phyloP scores from a whole-genome alignment of 2,888 invertebrate species.

The Lacanobia oleracea region DNA sequence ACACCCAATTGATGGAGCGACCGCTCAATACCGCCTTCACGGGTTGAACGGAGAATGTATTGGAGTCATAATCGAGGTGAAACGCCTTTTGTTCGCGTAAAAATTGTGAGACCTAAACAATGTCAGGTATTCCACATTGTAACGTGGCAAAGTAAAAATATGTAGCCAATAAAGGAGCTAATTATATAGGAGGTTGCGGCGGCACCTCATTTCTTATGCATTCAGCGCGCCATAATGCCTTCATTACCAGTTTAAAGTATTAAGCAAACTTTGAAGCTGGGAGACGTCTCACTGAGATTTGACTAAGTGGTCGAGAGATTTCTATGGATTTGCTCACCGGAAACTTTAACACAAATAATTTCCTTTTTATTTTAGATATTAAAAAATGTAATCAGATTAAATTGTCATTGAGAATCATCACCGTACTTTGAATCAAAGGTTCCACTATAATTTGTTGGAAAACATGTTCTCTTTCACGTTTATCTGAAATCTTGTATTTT shows the following conservation, averaged over 20 bases:
- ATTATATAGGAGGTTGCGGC: constrained; percentile 83
- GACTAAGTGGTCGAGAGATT: constrained; percentile 78
- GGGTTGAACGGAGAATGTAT: not conserved
- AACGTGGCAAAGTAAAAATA: constrained; percentile 64
- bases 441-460: not conserved
- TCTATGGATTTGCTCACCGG: constrained; percentile 69
- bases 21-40: constrained; percentile 1
- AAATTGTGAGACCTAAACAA: constrained; percentile 33
- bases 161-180: constrained; percentile 77
- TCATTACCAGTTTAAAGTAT: constrained; percentile 90
- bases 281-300: constrained; percentile 83
- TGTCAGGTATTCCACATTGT: constrained; percentile 56
- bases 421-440: not conserved
- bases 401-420: constrained; percentile 10
- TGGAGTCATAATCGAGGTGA: not conserved
- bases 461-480: not conserved
- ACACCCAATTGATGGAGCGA: constrained; percentile 29
- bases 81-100: constrained; percentile 19
- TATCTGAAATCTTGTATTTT: not conserved
- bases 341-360: constrained; percentile 72
- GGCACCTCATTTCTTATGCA: constrained; percentile 87
- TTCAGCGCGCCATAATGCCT: constrained; percentile 88
- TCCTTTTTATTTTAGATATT: constrained; percentile 58
- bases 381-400: constrained; percentile 31
- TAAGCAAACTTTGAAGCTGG: constrained; percentile 85